A percentile compares a stretch with the other conserved stretches of the same genome.
Conservation (phyloP, 2,797 vertebrate species). For the Vultur gryphus region DNA sequence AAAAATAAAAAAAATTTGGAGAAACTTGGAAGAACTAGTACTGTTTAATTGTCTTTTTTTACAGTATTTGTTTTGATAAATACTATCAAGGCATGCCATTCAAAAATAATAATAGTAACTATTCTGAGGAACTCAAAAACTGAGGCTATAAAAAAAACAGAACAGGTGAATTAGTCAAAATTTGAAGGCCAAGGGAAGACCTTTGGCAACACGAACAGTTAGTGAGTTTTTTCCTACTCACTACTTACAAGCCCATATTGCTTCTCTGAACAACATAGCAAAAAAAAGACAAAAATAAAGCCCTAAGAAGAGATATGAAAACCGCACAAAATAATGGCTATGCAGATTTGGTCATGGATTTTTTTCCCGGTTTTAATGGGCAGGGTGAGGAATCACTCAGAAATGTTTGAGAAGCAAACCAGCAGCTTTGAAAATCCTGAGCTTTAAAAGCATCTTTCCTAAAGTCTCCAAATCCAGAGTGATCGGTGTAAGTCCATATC, state of each 20-base stretch:
- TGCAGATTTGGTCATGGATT: not conserved
- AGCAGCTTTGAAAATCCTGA: not conserved
- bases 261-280: not conserved
- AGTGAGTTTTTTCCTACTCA: not conserved
- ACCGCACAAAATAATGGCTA: not conserved
- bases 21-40: not conserved
- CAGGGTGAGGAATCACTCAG: not conserved
- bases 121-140: not conserved
- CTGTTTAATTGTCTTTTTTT: not conserved
- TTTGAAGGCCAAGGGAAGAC: not conserved
- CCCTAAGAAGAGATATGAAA: not conserved
- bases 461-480: slow-evolving; percentile 9
- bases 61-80: not conserved
- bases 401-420: not conserved
- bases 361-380: not conserved
- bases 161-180: not conserved
- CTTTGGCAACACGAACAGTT: not conserved
- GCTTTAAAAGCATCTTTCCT: slow-evolving; percentile 14
- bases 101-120: not conserved
- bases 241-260: not conserved
- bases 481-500: not conserved
- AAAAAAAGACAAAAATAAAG: not conserved
- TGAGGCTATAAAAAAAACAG: not conserved
- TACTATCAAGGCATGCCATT: not conserved
- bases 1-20: not conserved